A percentile compares a stretch with the other conserved stretches of the same genome.
These are phyloP conservation scores for Phenganax marumi DNA, from an alignment of 92 coral and sea anemone genomes.

Conservation along the genomic window DNA sequence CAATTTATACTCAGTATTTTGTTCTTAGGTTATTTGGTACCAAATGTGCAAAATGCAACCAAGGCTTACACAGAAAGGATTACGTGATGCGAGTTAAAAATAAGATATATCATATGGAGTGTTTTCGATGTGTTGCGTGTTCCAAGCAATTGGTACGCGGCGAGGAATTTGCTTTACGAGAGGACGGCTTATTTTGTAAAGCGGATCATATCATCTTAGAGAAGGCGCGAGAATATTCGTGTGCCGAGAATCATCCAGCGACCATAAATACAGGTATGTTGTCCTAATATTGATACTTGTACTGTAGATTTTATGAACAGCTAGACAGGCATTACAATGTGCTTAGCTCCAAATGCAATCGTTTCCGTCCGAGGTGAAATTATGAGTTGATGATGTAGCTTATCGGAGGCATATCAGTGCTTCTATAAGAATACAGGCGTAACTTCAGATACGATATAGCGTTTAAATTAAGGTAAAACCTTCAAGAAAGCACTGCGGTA, in stretches of 20 bases:
- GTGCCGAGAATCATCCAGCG: conserved; percentile 7
- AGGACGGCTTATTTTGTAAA: conserved; percentile 93
- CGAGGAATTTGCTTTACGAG: conserved; percentile 94
- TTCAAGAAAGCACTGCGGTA: conserved; percentile 35
- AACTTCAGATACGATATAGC: conserved; percentile 41
- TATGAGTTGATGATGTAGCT: conserved; percentile 8
- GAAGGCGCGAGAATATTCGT: conserved; percentile 65
- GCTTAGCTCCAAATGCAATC: neutral
- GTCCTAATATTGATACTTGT: neutral
- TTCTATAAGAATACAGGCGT: conserved; percentile 41
- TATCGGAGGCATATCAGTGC: conserved; percentile 39
- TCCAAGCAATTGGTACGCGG: conserved; percentile 95
- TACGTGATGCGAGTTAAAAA: conserved; percentile 96
- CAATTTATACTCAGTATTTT: neutral
- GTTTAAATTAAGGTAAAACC: conserved; percentile 30
- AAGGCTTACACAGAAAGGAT: conserved; percentile 87
- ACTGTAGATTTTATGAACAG: neutral
- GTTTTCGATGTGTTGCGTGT: conserved; percentile 99
- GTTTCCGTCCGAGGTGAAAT: conserved; percentile 22
- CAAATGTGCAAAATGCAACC: conserved; percentile 96
- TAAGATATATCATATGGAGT: conserved; percentile 94
- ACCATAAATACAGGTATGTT: conserved; percentile 37
- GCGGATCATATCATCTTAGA: conserved; percentile 98
- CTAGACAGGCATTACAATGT: neutral
- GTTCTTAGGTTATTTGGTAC: conserved; percentile 89